A percentile compares a stretch with the other conserved stretches of the same genome.
Evolutionary conservation across 1,140 invertebrate genomes (phyloP).

Genomic region (Drosophila tani): DNA sequence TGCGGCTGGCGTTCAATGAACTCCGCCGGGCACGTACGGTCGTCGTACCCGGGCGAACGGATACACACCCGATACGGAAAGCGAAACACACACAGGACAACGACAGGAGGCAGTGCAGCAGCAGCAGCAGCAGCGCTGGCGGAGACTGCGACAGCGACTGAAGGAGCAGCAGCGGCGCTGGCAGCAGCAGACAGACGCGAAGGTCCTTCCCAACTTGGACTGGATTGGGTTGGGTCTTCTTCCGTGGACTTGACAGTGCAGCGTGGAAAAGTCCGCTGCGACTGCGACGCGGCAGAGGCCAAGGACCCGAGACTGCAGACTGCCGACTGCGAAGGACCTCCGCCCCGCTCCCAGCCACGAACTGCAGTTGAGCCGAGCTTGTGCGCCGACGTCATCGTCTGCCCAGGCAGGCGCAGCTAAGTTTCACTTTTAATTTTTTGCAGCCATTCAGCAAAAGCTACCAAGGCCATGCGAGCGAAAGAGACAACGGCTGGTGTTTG

Average conservation of each 20-base stretch:
- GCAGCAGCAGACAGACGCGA: conserved; percentile 53
- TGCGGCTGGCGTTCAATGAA: conserved; percentile 76
- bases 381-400: conserved; percentile 67
- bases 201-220: conserved; percentile 66
- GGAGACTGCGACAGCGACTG: conserved; percentile 18
- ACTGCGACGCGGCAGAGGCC: conserved; percentile 71
- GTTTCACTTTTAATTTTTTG: conserved; percentile 85
- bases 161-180: conserved; percentile 22
- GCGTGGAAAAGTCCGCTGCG: conserved; percentile 18
- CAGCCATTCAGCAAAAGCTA: conserved; percentile 65
- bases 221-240: conserved; percentile 37
- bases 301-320: conserved; percentile 65
- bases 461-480: conserved; percentile 56
- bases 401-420: conserved; percentile 66
- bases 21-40: conserved; percentile 79
- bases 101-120: conserved; percentile 37
- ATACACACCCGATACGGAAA: conserved; percentile 85
- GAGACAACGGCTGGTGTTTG: conserved; percentile 74
- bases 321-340: conserved; percentile 10
- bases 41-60: conserved; percentile 65
- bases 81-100: conserved; percentile 83
- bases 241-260: conserved; percentile 83
- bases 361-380: conserved; percentile 62
- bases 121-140: conserved; percentile 23
- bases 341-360: not conserved